Evolutionary conservation across 2,888 invertebrate species (phyloP), one percentile per base, ranked within the genome.

Genomic region (Unio delphinus): DNA sequence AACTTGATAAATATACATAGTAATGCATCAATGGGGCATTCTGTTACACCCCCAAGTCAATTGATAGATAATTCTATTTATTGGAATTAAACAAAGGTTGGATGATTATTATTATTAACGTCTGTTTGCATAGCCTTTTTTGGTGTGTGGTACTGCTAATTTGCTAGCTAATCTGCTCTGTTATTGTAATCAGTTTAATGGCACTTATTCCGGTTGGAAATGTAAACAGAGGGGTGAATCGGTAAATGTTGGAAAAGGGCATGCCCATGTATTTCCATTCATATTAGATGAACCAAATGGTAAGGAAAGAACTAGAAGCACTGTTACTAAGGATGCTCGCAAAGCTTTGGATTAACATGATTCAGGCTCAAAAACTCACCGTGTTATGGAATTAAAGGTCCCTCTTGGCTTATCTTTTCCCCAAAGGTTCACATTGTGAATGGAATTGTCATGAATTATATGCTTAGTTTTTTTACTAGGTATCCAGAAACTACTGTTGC

Each of bases 381-480:
- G 30, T 23, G 67, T 64, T 15, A 71, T 66, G 68, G 74, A 3
- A 54, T 71, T 17, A 74, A 74, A 69, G 74, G 74, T 7, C 74
- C 71, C 18, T 72, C 74, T 11, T 71, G 70, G 70, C 57, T 74
- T 4, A 55, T 45, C 15, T 61, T 69, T 34, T 71, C 67, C 28
- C 71, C 67, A 58, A 62, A 45, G 18, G 69, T 74, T 65, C 55
- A 54, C 54, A 67, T 28, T 67, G 30, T 30, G 18, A 1, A 23
- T 18, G 68, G 72, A 55, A 63, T 66, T 28, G 73, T 69, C 3
- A 73, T 75, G 20, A 75, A 78, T 26, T 78, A 78, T 45, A 78
- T 78, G 75, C 78, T 76, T 67, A 69, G 73, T 34, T 0, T 74
- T 75, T 17, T 34, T 78, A 17, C 30, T 75, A 8, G 75, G 75